phyloP scores from a whole-genome alignment of 2,113 vertebrate genomes.

The Sinocyclocheilus anshuiensis region DNA sequence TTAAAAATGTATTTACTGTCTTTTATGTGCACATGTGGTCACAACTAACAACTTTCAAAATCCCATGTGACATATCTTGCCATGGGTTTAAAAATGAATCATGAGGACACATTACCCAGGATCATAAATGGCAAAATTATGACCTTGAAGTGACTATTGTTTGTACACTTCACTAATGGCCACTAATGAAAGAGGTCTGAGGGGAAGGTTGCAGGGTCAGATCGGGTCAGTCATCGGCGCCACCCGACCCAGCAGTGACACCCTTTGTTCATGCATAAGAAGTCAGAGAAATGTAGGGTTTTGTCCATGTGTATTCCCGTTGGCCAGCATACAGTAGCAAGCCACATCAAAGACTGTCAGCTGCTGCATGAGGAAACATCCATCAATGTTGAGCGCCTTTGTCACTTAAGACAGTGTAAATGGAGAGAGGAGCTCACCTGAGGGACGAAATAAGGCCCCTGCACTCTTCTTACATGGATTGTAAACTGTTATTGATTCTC shows the following conservation, averaged over 20 bases:
- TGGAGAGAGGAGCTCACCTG: constrained; percentile 25
- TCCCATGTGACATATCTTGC: not conserved
- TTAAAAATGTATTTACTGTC: too few species aligned
- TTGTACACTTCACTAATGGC: not conserved
- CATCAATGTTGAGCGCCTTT: constrained; percentile 41
- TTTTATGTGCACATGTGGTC: too few species aligned
- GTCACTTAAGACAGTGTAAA: constrained; percentile 43
- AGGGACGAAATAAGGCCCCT: constrained; percentile 38
- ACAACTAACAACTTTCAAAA: too few species aligned
- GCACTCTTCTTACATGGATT: constrained; percentile 64
- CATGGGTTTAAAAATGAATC: not conserved
- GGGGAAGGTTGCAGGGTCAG: not conserved
- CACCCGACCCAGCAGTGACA: not conserved
- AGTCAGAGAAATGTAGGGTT: not conserved
- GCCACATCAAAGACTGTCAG: not conserved
- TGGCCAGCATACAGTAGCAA: not conserved
- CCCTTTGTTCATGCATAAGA: not conserved
- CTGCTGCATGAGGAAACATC: constrained; percentile 38
- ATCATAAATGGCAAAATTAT: not conserved
- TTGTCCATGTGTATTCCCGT: constrained; percentile 9
- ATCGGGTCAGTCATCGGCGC: not conserved
- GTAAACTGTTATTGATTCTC: constrained; percentile 59
- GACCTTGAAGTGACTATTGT: not conserved
- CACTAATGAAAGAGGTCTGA: not conserved
- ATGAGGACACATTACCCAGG: not conserved